Percentiles rank a stretch among this genome's conserved stretches.
phyloP scores from a whole-genome alignment of 1,140 invertebrate species.

The Bombus sylvicola region DNA sequence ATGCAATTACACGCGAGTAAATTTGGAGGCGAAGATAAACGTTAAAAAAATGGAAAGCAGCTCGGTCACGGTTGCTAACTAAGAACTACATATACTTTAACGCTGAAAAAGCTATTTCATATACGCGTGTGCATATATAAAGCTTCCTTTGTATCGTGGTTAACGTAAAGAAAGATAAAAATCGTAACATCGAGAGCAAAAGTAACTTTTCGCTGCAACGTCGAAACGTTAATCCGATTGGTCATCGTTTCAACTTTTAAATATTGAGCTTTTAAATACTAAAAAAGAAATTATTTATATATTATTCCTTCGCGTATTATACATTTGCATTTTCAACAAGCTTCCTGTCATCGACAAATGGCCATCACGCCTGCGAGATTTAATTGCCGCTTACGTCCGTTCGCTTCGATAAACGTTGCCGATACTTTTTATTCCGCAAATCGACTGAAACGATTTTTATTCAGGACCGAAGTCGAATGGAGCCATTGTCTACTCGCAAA shows the following conservation, averaged over 20 bases:
- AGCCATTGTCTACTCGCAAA: no score
- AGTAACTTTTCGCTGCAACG: no score
- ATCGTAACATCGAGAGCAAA: no score
- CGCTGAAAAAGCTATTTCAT: background rate
- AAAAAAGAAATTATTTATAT: background rate
- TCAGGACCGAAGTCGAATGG: background rate
- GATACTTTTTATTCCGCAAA: no score
- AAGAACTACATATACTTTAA: background rate
- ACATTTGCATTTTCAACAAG: background rate
- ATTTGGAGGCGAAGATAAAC: background rate
- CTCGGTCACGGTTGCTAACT: background rate
- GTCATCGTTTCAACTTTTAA: no score
- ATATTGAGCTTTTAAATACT: no score
- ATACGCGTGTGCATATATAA: no score
- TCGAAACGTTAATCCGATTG: rapidly evolving
- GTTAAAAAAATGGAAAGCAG: background rate
- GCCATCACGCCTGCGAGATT: background rate
- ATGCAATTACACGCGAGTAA: conserved; percentile 4
- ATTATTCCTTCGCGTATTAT: no score
- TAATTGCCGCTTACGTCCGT: background rate
- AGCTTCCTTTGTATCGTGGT: no score
- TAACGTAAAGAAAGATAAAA: no score
- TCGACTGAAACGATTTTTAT: background rate
- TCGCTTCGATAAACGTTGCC: background rate
- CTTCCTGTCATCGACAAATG: no score